Evolutionary conservation across 2,797 vertebrate genomes (phyloP).

Genomic region (Acanthis flammea): DNA sequence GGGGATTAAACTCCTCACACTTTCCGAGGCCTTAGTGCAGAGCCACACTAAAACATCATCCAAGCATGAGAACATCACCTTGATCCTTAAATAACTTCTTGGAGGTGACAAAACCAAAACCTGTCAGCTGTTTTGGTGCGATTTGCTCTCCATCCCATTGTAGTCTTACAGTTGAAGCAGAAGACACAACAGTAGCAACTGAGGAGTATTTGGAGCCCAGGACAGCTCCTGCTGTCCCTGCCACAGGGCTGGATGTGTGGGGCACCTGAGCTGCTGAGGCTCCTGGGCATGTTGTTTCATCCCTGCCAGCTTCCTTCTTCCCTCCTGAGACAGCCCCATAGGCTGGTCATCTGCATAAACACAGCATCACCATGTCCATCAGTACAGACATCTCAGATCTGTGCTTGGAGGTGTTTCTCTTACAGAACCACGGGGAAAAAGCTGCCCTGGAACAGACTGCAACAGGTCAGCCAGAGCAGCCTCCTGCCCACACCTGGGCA

Average conservation of each 20-base stretch:
- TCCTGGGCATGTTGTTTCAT: not conserved
- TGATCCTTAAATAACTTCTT: not conserved
- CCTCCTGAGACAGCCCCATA: not conserved
- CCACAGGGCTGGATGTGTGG: rapidly evolving
- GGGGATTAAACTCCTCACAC: rapidly evolving
- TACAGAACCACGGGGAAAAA: not conserved
- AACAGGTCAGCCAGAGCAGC: not conserved
- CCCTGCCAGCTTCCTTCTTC: not conserved
- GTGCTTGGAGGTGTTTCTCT: not conserved
- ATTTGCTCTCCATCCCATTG: not conserved
- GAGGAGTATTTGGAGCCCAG: not conserved
- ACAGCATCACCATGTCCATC: not conserved
- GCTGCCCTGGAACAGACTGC: not conserved
- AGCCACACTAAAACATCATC: not conserved
- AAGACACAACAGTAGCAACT: not conserved
- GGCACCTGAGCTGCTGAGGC: not conserved
- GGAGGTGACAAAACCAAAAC: not conserved
- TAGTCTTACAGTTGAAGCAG: not conserved
- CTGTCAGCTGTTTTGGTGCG: not conserved
- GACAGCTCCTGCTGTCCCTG: not conserved
- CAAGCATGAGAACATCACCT: not conserved
- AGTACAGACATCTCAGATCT: rapidly evolving
- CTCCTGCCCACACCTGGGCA: not conserved
- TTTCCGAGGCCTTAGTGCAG: not conserved
- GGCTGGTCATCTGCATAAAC: rapidly evolving